Evolutionary conservation across 2,797 vertebrate species (phyloP).

Genomic region (Streptopelia turtur): DNA sequence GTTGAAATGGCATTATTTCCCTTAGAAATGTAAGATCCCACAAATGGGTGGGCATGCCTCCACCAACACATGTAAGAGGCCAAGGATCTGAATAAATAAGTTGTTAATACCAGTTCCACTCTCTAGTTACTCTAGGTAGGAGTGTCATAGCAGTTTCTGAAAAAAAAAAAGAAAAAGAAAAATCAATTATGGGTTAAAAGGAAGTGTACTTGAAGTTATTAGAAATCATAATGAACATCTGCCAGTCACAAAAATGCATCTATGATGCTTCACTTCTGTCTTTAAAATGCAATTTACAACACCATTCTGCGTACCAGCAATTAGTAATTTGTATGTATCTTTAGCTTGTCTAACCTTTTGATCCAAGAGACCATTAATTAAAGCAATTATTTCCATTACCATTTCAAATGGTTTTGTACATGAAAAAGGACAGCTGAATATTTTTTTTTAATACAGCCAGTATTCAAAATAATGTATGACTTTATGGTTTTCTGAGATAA

Average conservation of each 20-base stretch:
- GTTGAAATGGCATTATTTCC: not conserved
- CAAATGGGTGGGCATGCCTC: not conserved
- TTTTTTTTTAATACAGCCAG: not conserved
- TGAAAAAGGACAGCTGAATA: not conserved
- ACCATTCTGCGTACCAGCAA: not conserved
- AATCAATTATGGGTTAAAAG: not conserved
- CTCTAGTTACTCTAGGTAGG: not conserved
- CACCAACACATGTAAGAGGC: not conserved
- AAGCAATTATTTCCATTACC: not conserved
- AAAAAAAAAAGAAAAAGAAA: too few species aligned
- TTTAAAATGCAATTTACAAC: not conserved
- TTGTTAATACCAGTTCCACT: not conserved
- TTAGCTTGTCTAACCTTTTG: not conserved
- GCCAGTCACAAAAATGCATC: not conserved
- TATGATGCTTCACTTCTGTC: not conserved
- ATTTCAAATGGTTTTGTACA: not conserved
- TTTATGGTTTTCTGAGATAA: slow-evolving; percentile 5
- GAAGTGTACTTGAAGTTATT: not conserved
- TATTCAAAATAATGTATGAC: not conserved
- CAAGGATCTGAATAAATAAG: not conserved
- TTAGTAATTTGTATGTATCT: not conserved
- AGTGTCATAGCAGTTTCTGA: not conserved
- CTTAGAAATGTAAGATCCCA: not conserved
- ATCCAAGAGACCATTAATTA: not conserved
- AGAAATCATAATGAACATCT: not conserved